Evolutionary conservation across 2,797 vertebrate genomes (phyloP).

Genomic region (Luscinia megarhynchos): DNA sequence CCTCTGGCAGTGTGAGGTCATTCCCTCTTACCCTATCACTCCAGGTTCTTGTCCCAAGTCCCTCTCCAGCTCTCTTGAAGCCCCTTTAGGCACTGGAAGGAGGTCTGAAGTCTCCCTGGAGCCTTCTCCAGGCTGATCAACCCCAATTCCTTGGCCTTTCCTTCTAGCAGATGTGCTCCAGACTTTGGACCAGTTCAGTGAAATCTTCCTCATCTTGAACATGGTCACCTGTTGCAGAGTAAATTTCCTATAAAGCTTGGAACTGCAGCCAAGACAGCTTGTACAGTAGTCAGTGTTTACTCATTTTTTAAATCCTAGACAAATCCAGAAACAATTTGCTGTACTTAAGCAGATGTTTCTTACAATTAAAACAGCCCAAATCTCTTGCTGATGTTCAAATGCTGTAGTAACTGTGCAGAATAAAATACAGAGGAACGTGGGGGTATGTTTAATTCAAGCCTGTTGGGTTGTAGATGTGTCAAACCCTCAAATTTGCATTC

Average conservation of each 20-base stretch:
- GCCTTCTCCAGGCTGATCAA: not conserved
- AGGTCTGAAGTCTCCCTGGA: not conserved
- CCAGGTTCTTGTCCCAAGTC: not conserved
- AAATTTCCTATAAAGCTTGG: not conserved
- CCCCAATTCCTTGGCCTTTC: not conserved
- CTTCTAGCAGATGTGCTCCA: fast-evolving
- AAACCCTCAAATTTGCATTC: not conserved
- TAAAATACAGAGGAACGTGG: not conserved
- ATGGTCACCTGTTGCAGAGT: not conserved
- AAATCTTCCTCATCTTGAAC: not conserved
- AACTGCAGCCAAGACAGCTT: not conserved
- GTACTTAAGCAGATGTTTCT: not conserved
- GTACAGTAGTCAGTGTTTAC: not conserved
- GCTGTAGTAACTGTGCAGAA: not conserved
- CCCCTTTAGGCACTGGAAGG: not conserved
- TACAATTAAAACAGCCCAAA: not conserved
- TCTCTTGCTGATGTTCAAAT: not conserved
- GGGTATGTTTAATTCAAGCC: not conserved
- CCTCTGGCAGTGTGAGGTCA: not conserved
- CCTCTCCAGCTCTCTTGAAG: not conserved
- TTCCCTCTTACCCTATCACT: not conserved
- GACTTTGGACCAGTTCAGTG: not conserved
- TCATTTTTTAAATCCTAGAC: not conserved
- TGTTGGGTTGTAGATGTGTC: not conserved
- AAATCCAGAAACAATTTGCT: slow-evolving; percentile 5